Evolutionary conservation across 1,140 invertebrate genomes (phyloP), one percentile per base, ranked within the genome.

Genomic region (Procambarus clarkii): DNA sequence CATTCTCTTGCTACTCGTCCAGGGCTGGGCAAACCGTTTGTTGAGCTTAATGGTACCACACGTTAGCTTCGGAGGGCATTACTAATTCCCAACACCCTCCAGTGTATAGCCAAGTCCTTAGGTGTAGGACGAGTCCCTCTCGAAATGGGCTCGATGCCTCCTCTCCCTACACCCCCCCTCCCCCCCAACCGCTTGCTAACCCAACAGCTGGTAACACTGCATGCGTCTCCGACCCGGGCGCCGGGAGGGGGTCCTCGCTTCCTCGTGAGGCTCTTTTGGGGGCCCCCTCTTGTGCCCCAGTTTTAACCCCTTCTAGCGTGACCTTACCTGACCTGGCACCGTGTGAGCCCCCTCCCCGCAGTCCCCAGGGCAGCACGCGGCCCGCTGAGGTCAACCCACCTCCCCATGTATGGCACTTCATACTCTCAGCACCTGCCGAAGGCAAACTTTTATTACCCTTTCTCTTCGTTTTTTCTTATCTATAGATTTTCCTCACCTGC

Each of bases 331-430:
- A 82, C 87, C 87, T 82, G 60, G 58, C 79, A 78, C 80, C 81
- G 69, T 78, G 34, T 78, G 69, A 78, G 58, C 50, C 76, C 76
- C 76, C 21, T 18, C 79, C 78, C 46, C 78, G 79, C 87, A 81
- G 87, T 89, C 87, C 87, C 87, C 87, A 89, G 87, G 87, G 87
- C 71, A 89, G 87, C 87, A 89, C 85, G 85, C 58, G 71, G 77
- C 85, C 77, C 80, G 21, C 77, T 78, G 81, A 92, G 81, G 60
- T 83, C 84, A 87, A 83, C 86, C 82, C 79, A 78, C 76, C 82
- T 50, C 80, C 86, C 80, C 80, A 78, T 88, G 91, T 92, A 92
- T 92, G 91, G 91, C 91, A 92, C 91, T 92, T 88, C 91, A 86
- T 86, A 86, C 83, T 85, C 60, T 18, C 69, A 69, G 64, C 83